Percentiles rank a stretch among this genome's conserved stretches.
Evolutionary conservation across 1,140 invertebrate genomes (phyloP).

Genomic region (Pseudomyrmex sp.): DNA sequence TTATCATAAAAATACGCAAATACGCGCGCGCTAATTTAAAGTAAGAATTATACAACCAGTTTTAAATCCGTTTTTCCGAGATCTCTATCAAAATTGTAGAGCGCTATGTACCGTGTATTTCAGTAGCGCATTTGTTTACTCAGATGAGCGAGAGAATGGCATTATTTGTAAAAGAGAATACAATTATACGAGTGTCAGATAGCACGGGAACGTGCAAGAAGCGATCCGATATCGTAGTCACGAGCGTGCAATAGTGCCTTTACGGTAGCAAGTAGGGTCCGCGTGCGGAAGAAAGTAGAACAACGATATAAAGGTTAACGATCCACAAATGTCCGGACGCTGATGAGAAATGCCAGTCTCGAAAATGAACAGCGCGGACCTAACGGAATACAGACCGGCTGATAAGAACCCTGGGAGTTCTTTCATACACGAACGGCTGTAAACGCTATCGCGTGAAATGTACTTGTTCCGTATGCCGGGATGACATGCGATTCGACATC

Average conservation of each 20-base stretch:
- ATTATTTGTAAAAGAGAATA: constrained; percentile 1
- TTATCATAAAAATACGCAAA: not conserved
- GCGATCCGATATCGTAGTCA: constrained; percentile 55
- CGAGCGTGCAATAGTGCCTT: constrained; percentile 30
- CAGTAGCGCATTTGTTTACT: not conserved
- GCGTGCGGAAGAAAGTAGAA: constrained; percentile 55
- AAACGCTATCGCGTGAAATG: constrained; percentile 37
- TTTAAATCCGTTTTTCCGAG: not conserved
- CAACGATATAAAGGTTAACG: constrained; percentile 63
- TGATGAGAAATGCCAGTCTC: constrained; percentile 58
- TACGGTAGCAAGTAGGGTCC: constrained; percentile 56
- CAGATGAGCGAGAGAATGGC: not conserved
- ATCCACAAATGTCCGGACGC: constrained; percentile 52
- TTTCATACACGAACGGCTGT: constrained; percentile 13
- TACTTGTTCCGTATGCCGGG: not conserved
- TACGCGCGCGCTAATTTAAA: not conserved
- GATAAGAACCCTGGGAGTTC: constrained; percentile 15
- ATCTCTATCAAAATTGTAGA: not conserved
- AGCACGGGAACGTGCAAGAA: constrained; percentile 31
- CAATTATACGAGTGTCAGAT: constrained; percentile 46
- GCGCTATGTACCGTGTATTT: not conserved
- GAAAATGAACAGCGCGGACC: constrained; percentile 42
- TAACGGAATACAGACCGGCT: constrained; percentile 17
- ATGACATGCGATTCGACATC: constrained; percentile 1
- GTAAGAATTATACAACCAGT: not conserved